Evolutionary conservation across 2,888 invertebrate species (phyloP).

Genomic region (Lymantria monacha): DNA sequence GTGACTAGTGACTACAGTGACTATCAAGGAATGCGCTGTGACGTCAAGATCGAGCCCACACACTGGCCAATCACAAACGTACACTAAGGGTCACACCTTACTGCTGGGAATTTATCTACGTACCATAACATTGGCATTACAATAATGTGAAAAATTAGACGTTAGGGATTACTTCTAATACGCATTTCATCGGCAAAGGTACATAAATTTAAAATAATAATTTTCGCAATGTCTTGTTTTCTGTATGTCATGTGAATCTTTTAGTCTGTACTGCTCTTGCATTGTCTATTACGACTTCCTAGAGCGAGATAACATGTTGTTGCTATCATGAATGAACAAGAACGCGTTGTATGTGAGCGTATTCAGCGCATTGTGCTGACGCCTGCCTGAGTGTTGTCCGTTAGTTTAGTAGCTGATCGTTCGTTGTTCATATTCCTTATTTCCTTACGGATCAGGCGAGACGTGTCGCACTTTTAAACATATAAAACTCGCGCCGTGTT

Average conservation of each 20-base stretch:
- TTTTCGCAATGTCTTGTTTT: conserved; percentile 5
- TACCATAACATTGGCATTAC: conserved; percentile 14
- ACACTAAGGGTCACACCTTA: conserved; percentile 81
- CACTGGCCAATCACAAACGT: conserved; percentile 75
- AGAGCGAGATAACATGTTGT: conserved; percentile 65
- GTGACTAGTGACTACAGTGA: conserved; percentile 69
- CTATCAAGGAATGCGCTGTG: conserved; percentile 69
- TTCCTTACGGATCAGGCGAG: conserved; percentile 66
- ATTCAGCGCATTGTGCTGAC: conserved; percentile 40
- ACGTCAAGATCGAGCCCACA: conserved; percentile 80
- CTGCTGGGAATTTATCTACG: conserved; percentile 56
- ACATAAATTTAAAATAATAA: neutral
- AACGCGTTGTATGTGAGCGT: conserved; percentile 55
- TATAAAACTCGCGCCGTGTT: conserved; percentile 46
- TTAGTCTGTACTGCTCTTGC: conserved; percentile 40
- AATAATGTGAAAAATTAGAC: conserved; percentile 7
- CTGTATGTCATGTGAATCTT: conserved; percentile 1
- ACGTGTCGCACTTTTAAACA: conserved; percentile 51
- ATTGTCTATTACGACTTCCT: conserved; percentile 23
- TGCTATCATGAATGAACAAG: conserved; percentile 75
- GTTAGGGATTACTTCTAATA: neutral
- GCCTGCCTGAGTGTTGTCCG: conserved; percentile 28
- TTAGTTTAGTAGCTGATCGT: conserved; percentile 11
- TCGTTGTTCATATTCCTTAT: conserved; percentile 60
- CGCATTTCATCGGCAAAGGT: conserved; percentile 3